phyloP scores from a whole-genome alignment of 2,888 invertebrate genomes.

The Scaptomyza reducta region DNA sequence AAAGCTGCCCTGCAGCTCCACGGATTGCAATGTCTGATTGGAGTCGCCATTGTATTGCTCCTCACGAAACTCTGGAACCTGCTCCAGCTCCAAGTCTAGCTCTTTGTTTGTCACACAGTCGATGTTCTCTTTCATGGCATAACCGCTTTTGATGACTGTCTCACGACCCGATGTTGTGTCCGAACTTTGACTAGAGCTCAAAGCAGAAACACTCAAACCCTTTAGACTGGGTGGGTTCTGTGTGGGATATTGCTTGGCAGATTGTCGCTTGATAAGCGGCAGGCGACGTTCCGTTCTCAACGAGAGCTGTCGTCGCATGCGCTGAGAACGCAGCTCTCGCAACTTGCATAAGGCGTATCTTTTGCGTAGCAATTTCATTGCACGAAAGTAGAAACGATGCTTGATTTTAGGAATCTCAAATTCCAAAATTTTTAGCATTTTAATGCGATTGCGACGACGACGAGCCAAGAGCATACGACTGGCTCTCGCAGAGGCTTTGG shows the following conservation, averaged over 20 bases:
- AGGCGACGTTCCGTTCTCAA: constrained; percentile 62
- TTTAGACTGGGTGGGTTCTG: constrained; percentile 69
- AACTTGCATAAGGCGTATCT: constrained; percentile 28
- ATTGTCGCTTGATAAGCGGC: constrained; percentile 73
- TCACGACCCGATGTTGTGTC: constrained; percentile 44
- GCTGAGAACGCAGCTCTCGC: constrained; percentile 32
- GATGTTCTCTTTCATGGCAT: constrained; percentile 29
- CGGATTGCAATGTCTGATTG: constrained; percentile 44
- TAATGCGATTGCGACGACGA: constrained; percentile 57
- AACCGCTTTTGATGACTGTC: constrained; percentile 67
- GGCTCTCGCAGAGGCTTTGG: constrained; percentile 44
- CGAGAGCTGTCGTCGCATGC: constrained; percentile 55
- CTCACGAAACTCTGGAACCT: not conserved
- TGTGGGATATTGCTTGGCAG: constrained; percentile 51
- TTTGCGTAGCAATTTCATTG: constrained; percentile 51
- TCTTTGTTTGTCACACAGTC: constrained; percentile 5
- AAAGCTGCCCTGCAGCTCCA: constrained; percentile 52
- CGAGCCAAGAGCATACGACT: constrained; percentile 54
- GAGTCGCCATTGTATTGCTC: constrained; percentile 46
- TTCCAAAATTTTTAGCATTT: constrained; percentile 65
- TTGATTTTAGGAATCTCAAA: constrained; percentile 71
- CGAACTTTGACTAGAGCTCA: constrained; percentile 55
- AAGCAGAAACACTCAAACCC: constrained; percentile 58
- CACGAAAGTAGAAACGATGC: constrained; percentile 68
- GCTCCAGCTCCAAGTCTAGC: not conserved